Evolutionary conservation across 2,113 vertebrate genomes (phyloP), one percentile per base, ranked within the genome.

Genomic region (Erythrocebus patas): DNA sequence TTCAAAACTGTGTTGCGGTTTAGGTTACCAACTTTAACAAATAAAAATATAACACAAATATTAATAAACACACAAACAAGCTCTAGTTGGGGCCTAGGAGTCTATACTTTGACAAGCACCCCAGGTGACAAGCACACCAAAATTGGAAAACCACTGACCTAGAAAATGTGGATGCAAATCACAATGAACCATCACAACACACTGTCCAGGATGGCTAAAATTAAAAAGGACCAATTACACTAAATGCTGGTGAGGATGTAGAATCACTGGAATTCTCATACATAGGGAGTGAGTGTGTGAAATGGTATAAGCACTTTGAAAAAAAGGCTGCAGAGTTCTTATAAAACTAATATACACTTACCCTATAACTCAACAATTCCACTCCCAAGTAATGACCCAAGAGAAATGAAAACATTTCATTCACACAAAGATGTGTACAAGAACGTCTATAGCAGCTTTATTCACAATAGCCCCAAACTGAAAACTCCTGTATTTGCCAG

Each of bases 401-500:
- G 30, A 85, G 32, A 93, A 93, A 73, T 79, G 18, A 87, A 95
- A 87, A 38, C 27, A 57, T 80, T 64, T 75, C 50, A n/a, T 38
- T 52, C 57, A 84, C 22, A 75, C 16, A 79, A 85, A 84, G 43
- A 78, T 70, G 48, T 78, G 2, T 52, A 75, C 50, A 94, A 82
- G 64, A 83, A 89, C 38, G 25, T 81, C 85, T 86, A 81, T 3
- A 89, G 16, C 9, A 96, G 55, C 64, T 72, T 92, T 80, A 87
- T 79, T 91, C 50, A 85, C 27, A 64, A 78, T 32, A 91, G 27
- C 40, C 45, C 59, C 11, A 61, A 93, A 91, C 6, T 66, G 22
- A 89, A 96, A 83, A 89, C 38, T 92, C 38, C 12, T 59, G 6
- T 97, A 83, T 70, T 72, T 93, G 35, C 72, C 68, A 91, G 22